Conservation (phyloP, 2,113 vertebrate species). For the Sorex fumeus region DNA sequence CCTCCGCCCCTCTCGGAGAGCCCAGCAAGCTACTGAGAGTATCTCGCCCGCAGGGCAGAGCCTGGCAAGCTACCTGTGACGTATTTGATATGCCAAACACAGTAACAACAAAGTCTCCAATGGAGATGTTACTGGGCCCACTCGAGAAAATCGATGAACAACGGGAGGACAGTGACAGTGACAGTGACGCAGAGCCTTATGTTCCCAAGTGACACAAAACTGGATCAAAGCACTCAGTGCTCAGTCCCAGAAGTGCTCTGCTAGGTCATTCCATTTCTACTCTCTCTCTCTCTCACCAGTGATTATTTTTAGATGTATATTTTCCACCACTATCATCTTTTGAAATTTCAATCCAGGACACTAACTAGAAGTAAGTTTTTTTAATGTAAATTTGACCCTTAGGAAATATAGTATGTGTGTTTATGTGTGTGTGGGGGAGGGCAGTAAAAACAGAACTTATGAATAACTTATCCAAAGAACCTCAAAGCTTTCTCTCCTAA, state of each 20-base stretch:
- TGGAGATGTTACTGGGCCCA: too few relatives aligned
- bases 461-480: neutral
- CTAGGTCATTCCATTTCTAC: neutral
- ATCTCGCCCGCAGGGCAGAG: too few relatives aligned
- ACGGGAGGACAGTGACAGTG: too few relatives aligned
- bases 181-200: neutral
- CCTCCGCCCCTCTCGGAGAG: too few relatives aligned
- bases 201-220: neutral
- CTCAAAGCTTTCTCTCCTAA: neutral
- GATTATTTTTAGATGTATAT: neutral
- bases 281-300: neutral
- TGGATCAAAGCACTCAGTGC: neutral
- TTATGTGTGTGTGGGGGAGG: rapidly evolving
- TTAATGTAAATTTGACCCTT: neutral
- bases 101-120: too few relatives aligned
- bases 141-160: too few relatives aligned
- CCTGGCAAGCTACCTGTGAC: too few relatives aligned
- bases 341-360: neutral
- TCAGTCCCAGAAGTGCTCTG: neutral
- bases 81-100: too few relatives aligned
- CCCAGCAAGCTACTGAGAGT: too few relatives aligned
- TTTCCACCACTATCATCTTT: neutral
- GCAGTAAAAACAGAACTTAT: neutral
- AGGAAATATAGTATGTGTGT: neutral
- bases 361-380: slow-evolving; percentile 6